Conservation (phyloP, 2,113 vertebrate species). For the Nothoprocta pentlandii region DNA sequence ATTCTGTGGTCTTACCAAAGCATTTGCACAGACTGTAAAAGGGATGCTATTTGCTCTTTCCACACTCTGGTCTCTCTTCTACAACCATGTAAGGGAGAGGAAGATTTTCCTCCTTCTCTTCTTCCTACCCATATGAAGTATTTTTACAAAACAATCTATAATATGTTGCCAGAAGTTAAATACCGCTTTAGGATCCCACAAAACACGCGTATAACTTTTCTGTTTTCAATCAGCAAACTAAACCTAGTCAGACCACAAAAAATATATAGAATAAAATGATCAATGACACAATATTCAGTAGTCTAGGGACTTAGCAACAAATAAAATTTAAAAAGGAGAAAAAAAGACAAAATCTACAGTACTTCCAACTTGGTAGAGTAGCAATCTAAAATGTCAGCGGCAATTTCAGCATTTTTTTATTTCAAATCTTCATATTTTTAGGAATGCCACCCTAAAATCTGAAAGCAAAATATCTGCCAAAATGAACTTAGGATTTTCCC, state of each 20-base stretch:
- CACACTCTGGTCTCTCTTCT: not conserved
- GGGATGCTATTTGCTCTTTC: not conserved
- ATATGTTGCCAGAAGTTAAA: constrained; percentile 42
- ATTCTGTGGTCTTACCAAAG: not conserved
- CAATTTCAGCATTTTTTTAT: constrained; percentile 17
- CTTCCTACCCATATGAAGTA: constrained; percentile 21
- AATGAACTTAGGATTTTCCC: not conserved
- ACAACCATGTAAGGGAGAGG: constrained; percentile 54
- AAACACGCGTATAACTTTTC: constrained; percentile 9
- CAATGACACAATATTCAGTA: not conserved
- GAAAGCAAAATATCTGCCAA: not conserved
- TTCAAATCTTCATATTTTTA: constrained; percentile 49
- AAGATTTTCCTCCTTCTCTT: not conserved
- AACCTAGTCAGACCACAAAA: constrained; percentile 34
- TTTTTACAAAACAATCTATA: constrained; percentile 28
- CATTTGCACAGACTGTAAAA: not conserved
- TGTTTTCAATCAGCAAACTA: constrained; percentile 48
- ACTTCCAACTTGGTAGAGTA: not conserved
- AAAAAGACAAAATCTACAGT: not conserved
- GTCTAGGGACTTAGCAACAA: not conserved
- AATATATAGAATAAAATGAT: constrained; percentile 40
- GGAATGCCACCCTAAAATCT: constrained; percentile 40
- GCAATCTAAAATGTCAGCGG: constrained; percentile 5
- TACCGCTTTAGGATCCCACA: constrained; percentile 11
- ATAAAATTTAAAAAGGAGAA: not conserved